Evolutionary conservation across 2,797 vertebrate species (phyloP), one percentile per base, ranked within the genome.

Genomic region (Schizopygopsis malacanthus): DNA sequence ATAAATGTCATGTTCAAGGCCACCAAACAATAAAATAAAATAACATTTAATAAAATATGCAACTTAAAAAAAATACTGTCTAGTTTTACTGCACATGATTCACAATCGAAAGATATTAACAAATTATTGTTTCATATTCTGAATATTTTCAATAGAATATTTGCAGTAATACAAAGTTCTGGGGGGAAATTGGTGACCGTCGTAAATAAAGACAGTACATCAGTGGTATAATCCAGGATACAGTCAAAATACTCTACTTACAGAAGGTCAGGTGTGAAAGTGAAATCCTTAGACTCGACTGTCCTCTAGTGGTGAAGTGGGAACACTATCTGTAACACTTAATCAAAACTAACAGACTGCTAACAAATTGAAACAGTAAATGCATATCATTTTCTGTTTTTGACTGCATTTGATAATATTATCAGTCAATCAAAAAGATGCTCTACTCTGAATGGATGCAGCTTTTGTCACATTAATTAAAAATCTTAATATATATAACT

Each of bases 261-360:
- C 28, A 65, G 25, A 65, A 33, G 25, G 2, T 16, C 25, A 65
- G 28, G 41, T 47, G 52, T 22, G 2, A 50, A 33, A 37, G 28
- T 25, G 25, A 18, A 76, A 80, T 47, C n/a, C 3, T 37, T 86
- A 52, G 33, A 69, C 18, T 45, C 63, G 76, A 72, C 76, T 88
- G 77, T 47, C 89, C 37, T 85, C 89, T 89, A 83, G 33, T 87
- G 89, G 76, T 52, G 3, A 70, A 70, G 25, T 18, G 18, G 4
- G 52, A 47, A 3, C n/a, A 75, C 3, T 69, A 47, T 50, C 0
- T 65, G 50, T 15, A 70, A 59, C 33, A 33, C 22, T 16, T 15
- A 7, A 45, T 18, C 8, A 22, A 79, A 63, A 63, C 13, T 25
- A 15, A 13, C 37, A 78, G 20, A 77, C 52, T 37, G 18, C 25